These are phyloP conservation scores for Numida meleagris DNA, from an alignment of 2,113 vertebrate genomes.

Conservation along the genomic window DNA sequence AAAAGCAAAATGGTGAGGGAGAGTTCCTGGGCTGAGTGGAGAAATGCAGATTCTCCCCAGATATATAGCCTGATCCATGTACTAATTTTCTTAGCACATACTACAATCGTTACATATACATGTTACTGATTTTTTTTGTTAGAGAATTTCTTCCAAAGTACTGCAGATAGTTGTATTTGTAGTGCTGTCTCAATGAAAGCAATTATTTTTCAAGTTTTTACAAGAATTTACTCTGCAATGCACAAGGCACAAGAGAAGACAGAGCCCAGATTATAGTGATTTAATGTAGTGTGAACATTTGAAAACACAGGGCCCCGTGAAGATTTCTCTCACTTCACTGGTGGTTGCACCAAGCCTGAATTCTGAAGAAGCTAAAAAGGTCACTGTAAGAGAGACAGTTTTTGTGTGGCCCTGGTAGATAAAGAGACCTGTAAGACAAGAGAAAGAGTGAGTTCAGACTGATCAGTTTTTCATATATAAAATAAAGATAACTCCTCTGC, in stretches of 20 bases:
- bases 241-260: not conserved
- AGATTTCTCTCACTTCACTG: not conserved
- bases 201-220: not conserved
- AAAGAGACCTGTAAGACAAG: not conserved
- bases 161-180: not conserved
- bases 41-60: not conserved
- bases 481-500: not conserved
- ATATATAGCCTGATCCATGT: not conserved
- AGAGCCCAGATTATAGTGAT: not conserved
- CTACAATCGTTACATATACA: not conserved
- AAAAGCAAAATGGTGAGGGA: not conserved
- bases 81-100: not conserved
- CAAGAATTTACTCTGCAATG: not conserved
- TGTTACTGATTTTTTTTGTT: not conserved
- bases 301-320: not conserved
- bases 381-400: not conserved
- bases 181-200: not conserved
- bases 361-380: not conserved
- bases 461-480: not conserved
- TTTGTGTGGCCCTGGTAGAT: not conserved
- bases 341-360: not conserved
- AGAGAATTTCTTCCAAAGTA: not conserved
- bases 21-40: not conserved
- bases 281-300: not conserved
- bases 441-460: not conserved